Conservation (phyloP, 2,113 vertebrate genomes). For the Rhinopithecus roxellana region DNA sequence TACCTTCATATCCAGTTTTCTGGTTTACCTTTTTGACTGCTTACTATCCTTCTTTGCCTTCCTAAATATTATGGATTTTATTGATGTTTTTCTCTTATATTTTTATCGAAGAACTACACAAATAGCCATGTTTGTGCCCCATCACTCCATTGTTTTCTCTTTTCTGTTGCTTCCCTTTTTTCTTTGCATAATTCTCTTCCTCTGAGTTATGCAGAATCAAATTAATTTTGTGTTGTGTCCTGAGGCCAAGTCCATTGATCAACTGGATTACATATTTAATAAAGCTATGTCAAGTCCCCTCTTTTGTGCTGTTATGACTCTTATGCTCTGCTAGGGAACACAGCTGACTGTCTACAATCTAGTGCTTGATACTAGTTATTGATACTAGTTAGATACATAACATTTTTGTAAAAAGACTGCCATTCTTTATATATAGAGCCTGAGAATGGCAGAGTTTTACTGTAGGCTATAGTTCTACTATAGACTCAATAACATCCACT, state of each 20-base stretch:
- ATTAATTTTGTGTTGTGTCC: conserved; percentile 24
- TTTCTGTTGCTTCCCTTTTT: conserved; percentile 46
- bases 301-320: background rate
- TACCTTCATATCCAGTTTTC: background rate
- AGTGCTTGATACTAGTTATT: background rate
- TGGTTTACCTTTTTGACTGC: conserved; percentile 4
- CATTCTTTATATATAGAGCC: background rate
- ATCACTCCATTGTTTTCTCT: background rate
- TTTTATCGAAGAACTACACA: background rate
- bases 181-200: conserved; percentile 34
- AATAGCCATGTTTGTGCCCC: background rate
- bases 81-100: conserved; percentile 27
- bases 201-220: conserved; percentile 16
- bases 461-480: background rate
- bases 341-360: background rate
- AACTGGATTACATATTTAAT: conserved; percentile 40
- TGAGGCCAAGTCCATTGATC: conserved; percentile 4
- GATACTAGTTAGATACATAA: background rate
- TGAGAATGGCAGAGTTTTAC: background rate
- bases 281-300: background rate
- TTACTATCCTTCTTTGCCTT: background rate
- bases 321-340: background rate
- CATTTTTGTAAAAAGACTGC: conserved; percentile 8
- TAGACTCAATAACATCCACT: background rate
- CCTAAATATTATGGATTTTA: background rate